Evolutionary conservation across 2,113 vertebrate species (phyloP).

Genomic region (Oncorhynchus keta): DNA sequence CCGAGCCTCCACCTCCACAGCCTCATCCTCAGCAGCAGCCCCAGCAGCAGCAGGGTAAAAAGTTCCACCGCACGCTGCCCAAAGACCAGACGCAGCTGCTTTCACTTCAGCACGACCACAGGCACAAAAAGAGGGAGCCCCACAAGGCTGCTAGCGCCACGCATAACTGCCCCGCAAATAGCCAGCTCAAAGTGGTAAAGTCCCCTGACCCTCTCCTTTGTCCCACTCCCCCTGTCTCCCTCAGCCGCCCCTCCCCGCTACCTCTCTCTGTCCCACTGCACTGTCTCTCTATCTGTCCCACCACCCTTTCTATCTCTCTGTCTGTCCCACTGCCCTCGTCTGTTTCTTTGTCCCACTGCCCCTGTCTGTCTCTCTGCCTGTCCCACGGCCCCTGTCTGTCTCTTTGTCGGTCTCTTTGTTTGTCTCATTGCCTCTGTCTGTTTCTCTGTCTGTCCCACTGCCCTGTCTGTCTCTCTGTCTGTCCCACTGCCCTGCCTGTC

Average conservation of each 20-base stretch:
- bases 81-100: constrained; percentile 87
- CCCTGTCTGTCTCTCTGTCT: too few species aligned
- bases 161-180: constrained; percentile 52
- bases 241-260: neutral
- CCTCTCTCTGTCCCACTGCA: neutral
- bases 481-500: too few species aligned
- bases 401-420: too few species aligned
- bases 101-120: constrained; percentile 85
- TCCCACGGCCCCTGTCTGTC: too few species aligned
- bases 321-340: neutral
- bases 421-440: too few species aligned
- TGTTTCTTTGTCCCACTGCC: too few species aligned
- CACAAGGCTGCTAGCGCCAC: constrained; percentile 56
- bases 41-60: constrained; percentile 65
- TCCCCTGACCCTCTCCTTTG: neutral
- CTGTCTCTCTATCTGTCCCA: neutral
- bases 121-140: constrained; percentile 70
- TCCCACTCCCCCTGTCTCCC: neutral
- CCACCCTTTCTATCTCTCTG: neutral
- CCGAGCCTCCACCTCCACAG: constrained; percentile 62
- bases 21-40: constrained; percentile 47
- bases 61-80: constrained; percentile 83
- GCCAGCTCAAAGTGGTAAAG: constrained; percentile 77
- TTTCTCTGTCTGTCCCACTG: too few species aligned
- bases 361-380: too few species aligned